phyloP scores from a whole-genome alignment of 2,888 invertebrate genomes.

The Anticlea derivata region DNA sequence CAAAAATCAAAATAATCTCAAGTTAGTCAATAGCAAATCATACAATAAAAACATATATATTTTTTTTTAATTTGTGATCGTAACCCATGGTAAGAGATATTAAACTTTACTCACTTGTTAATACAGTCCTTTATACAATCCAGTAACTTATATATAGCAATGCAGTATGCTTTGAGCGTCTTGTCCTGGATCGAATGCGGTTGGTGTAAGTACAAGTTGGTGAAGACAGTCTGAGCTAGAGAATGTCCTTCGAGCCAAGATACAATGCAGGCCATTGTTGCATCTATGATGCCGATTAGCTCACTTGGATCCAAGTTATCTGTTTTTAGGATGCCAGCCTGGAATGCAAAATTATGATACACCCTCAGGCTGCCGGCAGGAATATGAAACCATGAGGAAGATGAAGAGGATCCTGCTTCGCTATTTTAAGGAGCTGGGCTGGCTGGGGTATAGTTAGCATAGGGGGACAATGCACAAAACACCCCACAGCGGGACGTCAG shows the following conservation, averaged over 20 bases:
- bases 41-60: too few relatives aligned
- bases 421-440: too few relatives aligned
- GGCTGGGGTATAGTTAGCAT: too few relatives aligned
- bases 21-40: too few relatives aligned
- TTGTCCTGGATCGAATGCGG: conserved; percentile 93
- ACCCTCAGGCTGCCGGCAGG: too few relatives aligned
- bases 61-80: too few relatives aligned
- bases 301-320: conserved; percentile 90
- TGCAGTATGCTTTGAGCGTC: conserved; percentile 92
- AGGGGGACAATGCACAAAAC: too few relatives aligned
- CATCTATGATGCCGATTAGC: conserved; percentile 96
- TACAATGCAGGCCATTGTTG: conserved; percentile 95
- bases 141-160: conserved; percentile 94
- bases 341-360: conserved; percentile 48
- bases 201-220: conserved; percentile 96
- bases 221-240: conserved; percentile 98
- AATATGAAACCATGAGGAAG: too few relatives aligned
- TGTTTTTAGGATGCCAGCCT: conserved; percentile 91
- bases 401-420: too few relatives aligned
- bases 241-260: conserved; percentile 99
- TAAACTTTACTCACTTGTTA: conserved; percentile 85
- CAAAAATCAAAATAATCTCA: too few relatives aligned
- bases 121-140: conserved; percentile 95
- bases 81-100: too few relatives aligned
- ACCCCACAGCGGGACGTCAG: too few relatives aligned